Base-by-base conservation (phyloP, 2,797 vertebrate species). In the Cyclura pinguis region DNA sequence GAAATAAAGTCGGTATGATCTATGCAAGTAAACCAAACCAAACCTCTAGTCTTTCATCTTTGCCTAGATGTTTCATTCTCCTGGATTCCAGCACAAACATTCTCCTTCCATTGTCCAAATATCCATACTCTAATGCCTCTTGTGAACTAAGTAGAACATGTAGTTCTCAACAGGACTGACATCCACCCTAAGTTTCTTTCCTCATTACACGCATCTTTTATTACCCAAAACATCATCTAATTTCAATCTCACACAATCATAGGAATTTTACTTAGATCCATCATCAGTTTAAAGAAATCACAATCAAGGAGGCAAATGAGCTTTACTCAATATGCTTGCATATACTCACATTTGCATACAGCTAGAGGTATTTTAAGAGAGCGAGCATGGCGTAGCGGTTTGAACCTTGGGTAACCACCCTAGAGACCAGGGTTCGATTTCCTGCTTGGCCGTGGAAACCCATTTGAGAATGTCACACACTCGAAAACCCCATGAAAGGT, bases 1-100 rank as follows among this genome's bases (percentile, higher is more conserved):
- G 24, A 27, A 96, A 95, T 94, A 92, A 95, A 95, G 90, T 59
- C 67, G 91, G 96, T 91, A 86, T 88, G 91, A 90, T 93, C 77
- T 91, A 89, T 78, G 92, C 92, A 92, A 93, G 16, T 16, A 62
- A 62, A 62, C 64, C 8, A 69, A 69, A 69, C 27, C 64, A 95
- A 80, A 78, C 0, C 0, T 90, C 42, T 88, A 95, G 78, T 89
- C 90, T 85, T 92, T 89, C 89, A 93, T 86, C 86, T 90, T 16
- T 88, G 80, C 94, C 93, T 89, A 91, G 88, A 93, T 87, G 89
- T 84, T 92, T 77, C 91, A 0, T 0, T 92, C 84, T 93, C 88
- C 92, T 89, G 89, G 89, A 93, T 78, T 93, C 73, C 88, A 90
- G 93, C 67, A 92, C 32, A 74, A 57, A 64, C 69, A 85, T 92